phyloP scores from a whole-genome alignment of 2,888 invertebrate genomes.

The Hyalella azteca region DNA sequence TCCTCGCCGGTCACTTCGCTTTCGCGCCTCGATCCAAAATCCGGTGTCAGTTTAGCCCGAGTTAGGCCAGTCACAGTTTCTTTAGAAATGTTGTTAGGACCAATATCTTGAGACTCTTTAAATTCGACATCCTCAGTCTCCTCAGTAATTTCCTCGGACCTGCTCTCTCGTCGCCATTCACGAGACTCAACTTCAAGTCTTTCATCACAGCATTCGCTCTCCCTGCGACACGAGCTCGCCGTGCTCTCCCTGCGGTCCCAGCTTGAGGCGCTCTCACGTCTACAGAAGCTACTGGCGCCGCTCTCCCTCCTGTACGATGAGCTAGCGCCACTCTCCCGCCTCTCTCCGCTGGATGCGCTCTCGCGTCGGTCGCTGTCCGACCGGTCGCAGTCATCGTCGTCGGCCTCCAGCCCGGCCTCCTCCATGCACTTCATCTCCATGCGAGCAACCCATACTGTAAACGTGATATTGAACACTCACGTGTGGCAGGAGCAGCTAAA shows the following conservation, averaged over 20 bases:
- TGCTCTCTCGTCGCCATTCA: constrained; percentile 7
- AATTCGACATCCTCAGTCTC: not conserved
- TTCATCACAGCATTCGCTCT: constrained; percentile 21
- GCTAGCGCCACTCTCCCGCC: not conserved
- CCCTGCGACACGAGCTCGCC: not conserved
- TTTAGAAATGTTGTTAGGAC: not conserved
- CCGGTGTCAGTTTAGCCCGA: not conserved
- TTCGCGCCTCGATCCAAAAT: constrained; percentile 3
- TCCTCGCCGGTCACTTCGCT: constrained; percentile 11
- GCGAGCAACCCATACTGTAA: constrained; percentile 33
- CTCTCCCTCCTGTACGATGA: constrained; percentile 9
- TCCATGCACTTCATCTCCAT: constrained; percentile 34
- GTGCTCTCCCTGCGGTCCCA: constrained; percentile 6
- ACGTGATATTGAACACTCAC: too few species aligned
- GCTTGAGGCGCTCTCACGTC: constrained; percentile 9
- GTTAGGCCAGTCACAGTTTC: not conserved
- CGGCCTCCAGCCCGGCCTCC: not conserved
- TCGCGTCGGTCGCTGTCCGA: constrained; percentile 15
- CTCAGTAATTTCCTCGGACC: constrained; percentile 23
- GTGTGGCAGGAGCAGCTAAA: too few species aligned
- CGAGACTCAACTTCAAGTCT: not conserved
- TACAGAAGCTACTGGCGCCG: constrained; percentile 11
- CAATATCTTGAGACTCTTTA: not conserved
- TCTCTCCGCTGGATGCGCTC: constrained; percentile 14
- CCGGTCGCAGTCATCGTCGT: not conserved